Base-by-base conservation (phyloP, 2,888 invertebrate genomes). In the Tetropium fuscum region DNA sequence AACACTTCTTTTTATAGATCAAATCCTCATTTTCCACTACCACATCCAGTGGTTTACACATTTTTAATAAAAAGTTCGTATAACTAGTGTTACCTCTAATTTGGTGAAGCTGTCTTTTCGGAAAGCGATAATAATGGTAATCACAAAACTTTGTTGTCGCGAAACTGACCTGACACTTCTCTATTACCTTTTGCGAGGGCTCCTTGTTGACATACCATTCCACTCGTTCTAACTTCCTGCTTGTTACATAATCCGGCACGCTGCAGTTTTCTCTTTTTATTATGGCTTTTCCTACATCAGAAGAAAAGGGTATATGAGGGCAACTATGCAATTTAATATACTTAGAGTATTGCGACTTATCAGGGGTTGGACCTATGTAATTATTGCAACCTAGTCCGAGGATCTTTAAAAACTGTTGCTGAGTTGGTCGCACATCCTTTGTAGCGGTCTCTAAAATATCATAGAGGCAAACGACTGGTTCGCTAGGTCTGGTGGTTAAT, bases 251-350 rank as follows among this genome's bases (percentile, higher is more conserved):
- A 40, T 70, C 69, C 15, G 72, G 59, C 11, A 78, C 60, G 34
- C 36, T 49, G 32, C 58, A 48, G 68, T 72, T 49, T 70, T 68
- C 40, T 36, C 62, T 60, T 13, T 63, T 56, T 43, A 72, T 69
- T 40, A 78, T 60, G 30, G 65, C 62, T 43, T 67, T 63, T 3
- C 79, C 77, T 40, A 75, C 58, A 57, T 78, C 74, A 2, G 78
- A 79, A 1, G 78, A 77, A 45, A 79, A 73, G 34, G 79, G 79
- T 38, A 79, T 71, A 45, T 71, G 53, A 0, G 58, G 58, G 15
- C 58, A 61, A 16, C 54, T 36, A 22, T 63, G 59, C 41, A 65
- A 58, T 60, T 60, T 57, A 8, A 53, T 48, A 5, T 18, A 41
- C 16, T 22, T 40, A 15, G 44, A 41, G 11, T 27, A 41, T 5